phyloP scores from a whole-genome alignment of 2,113 vertebrate species.

The Rhagologus leucostigma region DNA sequence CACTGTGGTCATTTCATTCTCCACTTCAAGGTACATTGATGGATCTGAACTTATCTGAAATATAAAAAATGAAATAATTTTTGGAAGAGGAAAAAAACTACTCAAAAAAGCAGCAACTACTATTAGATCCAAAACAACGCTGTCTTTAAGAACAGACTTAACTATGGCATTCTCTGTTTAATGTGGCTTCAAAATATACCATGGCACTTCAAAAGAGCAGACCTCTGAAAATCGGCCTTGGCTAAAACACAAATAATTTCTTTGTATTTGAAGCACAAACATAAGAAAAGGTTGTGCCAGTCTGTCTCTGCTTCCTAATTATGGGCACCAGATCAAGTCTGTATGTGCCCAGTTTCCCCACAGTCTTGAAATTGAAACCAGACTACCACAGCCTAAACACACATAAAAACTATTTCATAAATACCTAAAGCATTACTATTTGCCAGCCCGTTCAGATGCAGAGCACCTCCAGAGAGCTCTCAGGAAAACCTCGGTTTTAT shows the following conservation, averaged over 20 bases:
- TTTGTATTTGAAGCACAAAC: neutral
- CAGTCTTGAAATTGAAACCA: neutral
- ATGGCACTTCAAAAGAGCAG: neutral
- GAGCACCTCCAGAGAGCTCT: neutral
- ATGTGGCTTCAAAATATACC: neutral
- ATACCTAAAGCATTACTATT: neutral
- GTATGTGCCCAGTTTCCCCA: neutral
- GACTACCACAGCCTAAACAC: neutral
- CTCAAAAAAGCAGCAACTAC: neutral
- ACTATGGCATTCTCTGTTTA: neutral
- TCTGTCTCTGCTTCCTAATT: neutral
- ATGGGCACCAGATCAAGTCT: neutral
- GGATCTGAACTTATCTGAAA: conserved; percentile 88
- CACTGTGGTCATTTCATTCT: conserved; percentile 86
- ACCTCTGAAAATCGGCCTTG: neutral
- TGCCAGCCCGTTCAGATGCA: neutral
- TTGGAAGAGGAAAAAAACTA: neutral
- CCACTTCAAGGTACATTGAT: conserved; percentile 90
- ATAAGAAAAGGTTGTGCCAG: neutral
- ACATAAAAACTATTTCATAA: neutral
- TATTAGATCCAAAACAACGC: neutral
- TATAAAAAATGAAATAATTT: neutral
- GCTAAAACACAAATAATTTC: neutral
- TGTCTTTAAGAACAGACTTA: neutral
- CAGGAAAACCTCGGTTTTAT: neutral